phyloP scores from a whole-genome alignment of 2,888 invertebrate species.

The Acrobasis consociella region DNA sequence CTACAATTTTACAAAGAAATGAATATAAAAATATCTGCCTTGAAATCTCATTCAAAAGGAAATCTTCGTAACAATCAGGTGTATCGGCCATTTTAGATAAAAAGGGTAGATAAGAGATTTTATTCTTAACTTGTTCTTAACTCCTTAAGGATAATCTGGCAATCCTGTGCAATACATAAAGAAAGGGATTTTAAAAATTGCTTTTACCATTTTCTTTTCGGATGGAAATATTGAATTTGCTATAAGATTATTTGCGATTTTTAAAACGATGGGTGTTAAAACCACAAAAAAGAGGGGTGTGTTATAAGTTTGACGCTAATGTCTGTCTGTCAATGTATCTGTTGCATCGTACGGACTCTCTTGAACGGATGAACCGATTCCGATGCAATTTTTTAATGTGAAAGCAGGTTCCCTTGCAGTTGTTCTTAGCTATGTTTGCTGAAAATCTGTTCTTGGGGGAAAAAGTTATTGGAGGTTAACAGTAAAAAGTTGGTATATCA shows the following conservation, averaged over 20 bases:
- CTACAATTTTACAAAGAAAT: neutral
- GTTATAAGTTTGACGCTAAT: no score
- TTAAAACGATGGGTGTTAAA: no score
- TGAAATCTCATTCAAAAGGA: neutral
- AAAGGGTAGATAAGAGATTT: neutral
- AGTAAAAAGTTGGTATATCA: no score
- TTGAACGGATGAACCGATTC: no score
- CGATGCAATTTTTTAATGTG: no score
- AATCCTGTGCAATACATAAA: conserved; percentile 2
- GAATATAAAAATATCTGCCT: neutral
- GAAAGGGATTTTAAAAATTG: conserved; percentile 9
- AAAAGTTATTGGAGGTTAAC: no score
- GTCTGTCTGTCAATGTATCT: no score
- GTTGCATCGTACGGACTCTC: no score
- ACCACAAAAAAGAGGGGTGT: no score
- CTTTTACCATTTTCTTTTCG: neutral
- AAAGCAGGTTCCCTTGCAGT: no score
- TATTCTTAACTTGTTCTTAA: neutral
- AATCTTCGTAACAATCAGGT: neutral
- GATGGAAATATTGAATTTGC: neutral
- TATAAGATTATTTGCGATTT: neutral
- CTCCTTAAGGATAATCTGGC: conserved; percentile 12
- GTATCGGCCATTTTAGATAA: conserved; percentile 5
- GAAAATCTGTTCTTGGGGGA: no score
- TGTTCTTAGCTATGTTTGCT: no score